Evolutionary conservation across 1,140 invertebrate species (phyloP), one percentile per base, ranked within the genome.

Genomic region (Solenopsis invicta): DNA sequence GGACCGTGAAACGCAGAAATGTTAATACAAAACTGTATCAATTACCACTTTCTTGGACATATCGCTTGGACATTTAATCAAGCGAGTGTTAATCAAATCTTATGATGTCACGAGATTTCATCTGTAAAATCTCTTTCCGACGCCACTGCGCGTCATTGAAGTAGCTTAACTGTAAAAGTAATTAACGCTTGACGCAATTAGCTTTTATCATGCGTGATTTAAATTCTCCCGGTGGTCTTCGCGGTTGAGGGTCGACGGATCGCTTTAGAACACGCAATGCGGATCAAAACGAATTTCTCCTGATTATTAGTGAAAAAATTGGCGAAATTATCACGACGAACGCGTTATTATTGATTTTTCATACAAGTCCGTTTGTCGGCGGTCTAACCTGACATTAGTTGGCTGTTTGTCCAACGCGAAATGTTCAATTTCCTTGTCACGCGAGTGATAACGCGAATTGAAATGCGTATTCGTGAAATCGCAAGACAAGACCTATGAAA

Each of bases 111-210:
- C 12, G 5, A 52, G 29, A 5, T 52, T 75, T 56, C 9, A 29
- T 3, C 18, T 16, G 5, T 21, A 10, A 54, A 21, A 41, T 77
- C 21, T 76, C 2, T 10, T 1, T 12, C 48, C 10, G 59, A 10
- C 1, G 29, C 29, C 12, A 34, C 9, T 34, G 24, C 13, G 9
- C 16, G 9, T 8, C 13, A 18, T 56, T 29, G 13, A 54, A 54
- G 29, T 24, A 16, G 37, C 45, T 52, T 21, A 41, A 56, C 64
- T 71, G 64, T 56, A 82, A 82, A 59, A 59, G 34, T 72, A 72
- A 71, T 82, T 72, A 81, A 81, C 24, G 37, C 5, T 45, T 72
- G 16, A 34, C 21, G 29, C 54, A 72, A 82, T 82, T 82, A 74
- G 56, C 5, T n/a, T 80, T 56, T 78, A 66, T 81, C 50, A 5